Conservation (phyloP, 2,797 vertebrate species). For the Iguana delicatissima region DNA sequence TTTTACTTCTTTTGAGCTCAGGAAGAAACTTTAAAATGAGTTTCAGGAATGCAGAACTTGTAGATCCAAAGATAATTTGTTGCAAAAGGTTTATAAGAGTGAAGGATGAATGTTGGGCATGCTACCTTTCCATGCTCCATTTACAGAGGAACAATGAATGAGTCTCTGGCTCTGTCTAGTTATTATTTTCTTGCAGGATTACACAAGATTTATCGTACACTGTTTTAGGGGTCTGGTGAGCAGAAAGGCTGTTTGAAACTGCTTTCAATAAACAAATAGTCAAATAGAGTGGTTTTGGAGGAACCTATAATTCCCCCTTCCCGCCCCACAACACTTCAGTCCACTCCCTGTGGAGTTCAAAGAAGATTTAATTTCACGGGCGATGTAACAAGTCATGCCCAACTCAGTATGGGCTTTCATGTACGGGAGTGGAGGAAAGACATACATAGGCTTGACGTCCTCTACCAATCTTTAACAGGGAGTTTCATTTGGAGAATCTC, state of each 20-base stretch:
- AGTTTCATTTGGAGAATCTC: background rate
- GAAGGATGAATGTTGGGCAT: background rate
- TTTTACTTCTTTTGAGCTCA: conserved; percentile 1
- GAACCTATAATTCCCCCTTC: background rate
- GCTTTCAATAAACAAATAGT: too few species aligned
- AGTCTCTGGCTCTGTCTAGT: background rate
- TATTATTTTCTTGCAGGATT: background rate
- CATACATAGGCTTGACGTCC: background rate
- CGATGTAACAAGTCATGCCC: background rate
- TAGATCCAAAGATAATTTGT: background rate
- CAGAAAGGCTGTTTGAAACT: too few species aligned
- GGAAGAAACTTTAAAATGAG: background rate
- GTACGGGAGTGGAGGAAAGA: background rate
- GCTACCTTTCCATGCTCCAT: background rate
- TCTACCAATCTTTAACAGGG: background rate
- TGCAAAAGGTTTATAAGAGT: background rate
- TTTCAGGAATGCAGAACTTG: conserved; percentile 13
- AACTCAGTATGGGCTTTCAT: background rate
- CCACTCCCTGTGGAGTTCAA: background rate
- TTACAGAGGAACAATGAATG: background rate
- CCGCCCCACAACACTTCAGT: background rate
- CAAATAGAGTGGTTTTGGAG: background rate
- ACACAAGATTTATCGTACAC: too few species aligned
- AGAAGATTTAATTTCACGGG: background rate
- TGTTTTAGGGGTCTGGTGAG: too few species aligned